Conservation (phyloP, 2,113 vertebrate species). For the Anser brachyrhynchus region DNA sequence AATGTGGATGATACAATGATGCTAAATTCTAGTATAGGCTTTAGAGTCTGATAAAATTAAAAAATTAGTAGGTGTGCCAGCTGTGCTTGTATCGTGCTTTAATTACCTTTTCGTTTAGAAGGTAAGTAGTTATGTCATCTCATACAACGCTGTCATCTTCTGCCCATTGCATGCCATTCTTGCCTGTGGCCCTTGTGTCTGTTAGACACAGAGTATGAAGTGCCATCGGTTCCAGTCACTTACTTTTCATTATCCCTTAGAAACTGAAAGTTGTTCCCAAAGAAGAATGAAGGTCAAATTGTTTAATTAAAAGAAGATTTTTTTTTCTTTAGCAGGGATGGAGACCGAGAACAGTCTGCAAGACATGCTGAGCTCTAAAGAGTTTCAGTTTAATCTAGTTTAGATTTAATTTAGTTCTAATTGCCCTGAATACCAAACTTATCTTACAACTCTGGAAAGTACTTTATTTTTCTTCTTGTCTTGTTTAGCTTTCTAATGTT, state of each 20-base stretch:
- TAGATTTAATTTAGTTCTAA: constrained; percentile 55
- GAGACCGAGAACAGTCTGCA: background rate
- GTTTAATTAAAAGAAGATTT: constrained; percentile 57
- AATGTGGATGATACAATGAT: background rate
- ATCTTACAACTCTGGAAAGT: constrained; percentile 1
- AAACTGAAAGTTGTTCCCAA: constrained; percentile 17
- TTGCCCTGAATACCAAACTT: constrained; percentile 54
- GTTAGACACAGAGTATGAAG: background rate
- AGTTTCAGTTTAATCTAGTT: constrained; percentile 52
- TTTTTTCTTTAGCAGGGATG: background rate
- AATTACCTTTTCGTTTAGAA: background rate
- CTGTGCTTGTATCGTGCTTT: background rate
- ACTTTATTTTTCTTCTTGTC: constrained; percentile 20
- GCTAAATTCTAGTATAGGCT: background rate
- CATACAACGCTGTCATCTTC: background rate
- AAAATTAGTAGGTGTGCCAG: background rate
- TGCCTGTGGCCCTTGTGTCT: background rate
- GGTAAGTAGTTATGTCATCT: background rate
- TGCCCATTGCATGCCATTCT: background rate
- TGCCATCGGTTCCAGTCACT: background rate
- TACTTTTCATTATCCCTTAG: constrained; percentile 35
- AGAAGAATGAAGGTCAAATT: constrained; percentile 60
- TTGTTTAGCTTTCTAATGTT: background rate
- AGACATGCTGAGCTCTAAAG: constrained; percentile 29
- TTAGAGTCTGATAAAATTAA: background rate